Conservation (phyloP, 2,888 invertebrate species). For the Orgyia antiqua region DNA sequence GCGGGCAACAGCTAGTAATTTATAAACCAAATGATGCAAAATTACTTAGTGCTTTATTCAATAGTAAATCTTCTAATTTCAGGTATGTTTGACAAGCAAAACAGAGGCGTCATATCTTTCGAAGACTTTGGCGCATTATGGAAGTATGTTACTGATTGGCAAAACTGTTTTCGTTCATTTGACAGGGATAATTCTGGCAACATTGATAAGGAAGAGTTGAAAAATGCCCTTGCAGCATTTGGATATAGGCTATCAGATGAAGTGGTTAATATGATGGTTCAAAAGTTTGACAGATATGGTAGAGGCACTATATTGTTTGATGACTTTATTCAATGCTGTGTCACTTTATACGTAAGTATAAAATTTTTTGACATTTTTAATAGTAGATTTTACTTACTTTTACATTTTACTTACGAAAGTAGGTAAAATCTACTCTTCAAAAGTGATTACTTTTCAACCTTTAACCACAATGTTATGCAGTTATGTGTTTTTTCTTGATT, state of each 20-base stretch:
- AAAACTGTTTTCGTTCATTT: constrained; percentile 95
- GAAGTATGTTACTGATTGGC: constrained; percentile 99
- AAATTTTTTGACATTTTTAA: neutral
- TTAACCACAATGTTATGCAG: no score
- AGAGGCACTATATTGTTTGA: constrained; percentile 95
- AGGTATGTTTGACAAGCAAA: constrained; percentile 96
- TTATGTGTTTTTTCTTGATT: no score
- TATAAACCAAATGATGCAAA: no score
- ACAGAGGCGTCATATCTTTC: constrained; percentile 93
- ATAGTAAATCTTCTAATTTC: no score
- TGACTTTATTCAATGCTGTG: constrained; percentile 98
- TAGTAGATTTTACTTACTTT: no score
- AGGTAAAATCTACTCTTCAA: no score
- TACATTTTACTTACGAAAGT: no score
- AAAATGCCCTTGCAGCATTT: constrained; percentile 92
- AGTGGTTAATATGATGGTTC: constrained; percentile 87
- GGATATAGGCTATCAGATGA: constrained; percentile 92
- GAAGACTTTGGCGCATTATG: constrained; percentile 97
- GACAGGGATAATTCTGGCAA: constrained; percentile 95
- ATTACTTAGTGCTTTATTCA: no score
- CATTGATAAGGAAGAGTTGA: constrained; percentile 94
- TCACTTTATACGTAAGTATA: constrained; percentile 91
- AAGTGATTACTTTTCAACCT: no score
- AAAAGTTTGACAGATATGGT: constrained; percentile 97
- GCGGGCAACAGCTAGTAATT: no score